Base-by-base conservation (phyloP, 2,888 invertebrate genomes). In the Arge pagana region DNA sequence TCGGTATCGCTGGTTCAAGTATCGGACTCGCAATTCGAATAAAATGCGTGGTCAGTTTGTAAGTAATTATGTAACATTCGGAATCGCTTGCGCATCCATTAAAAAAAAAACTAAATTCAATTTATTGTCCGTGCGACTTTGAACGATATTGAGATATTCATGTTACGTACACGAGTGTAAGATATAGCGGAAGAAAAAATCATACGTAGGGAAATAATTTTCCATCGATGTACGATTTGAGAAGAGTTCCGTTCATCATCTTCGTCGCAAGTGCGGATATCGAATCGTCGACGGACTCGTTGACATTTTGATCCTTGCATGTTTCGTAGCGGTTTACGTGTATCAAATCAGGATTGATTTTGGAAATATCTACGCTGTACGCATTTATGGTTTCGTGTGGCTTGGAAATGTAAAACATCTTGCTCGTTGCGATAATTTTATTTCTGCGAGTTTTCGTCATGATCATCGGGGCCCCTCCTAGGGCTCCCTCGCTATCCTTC, bases 251-350 rank as follows among this genome's bases (percentile, higher is more conserved):
- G 41, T 77, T 80, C 18, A 78, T 69, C 58, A 82, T 70, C 56
- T 68, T 75, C 52, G 79, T 78, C 0, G 77, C 78, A 68, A 80
- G 82, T 59, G 80, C 81, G 24, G 79, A 68, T 77, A 81, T 81
- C 33, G 81, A 79, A 53, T 79, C 78, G 69, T 82, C 83, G 64
- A 81, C 79, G 48, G 48, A 52, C 31, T 49, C 42, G 19, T 36
- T 33, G 23, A 53, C 45, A 18, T 51, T 6, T 33, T 45, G 53
- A 53, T 57, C 52, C 8, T 41, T 37, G 35, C 72, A 72, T n/a
- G 19, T 55, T 49, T 37, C 61, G 63, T 72, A 72, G 15, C 61
- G 64, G 59, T 71, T 65, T n/a, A 66, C 50, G 2, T 49, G 26
- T 11, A 70, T 59, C n/a, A 74, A 59, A 35, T 70, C 65, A 10